Conservation (phyloP, 2,113 vertebrate genomes). For the Anas platyrhynchos region DNA sequence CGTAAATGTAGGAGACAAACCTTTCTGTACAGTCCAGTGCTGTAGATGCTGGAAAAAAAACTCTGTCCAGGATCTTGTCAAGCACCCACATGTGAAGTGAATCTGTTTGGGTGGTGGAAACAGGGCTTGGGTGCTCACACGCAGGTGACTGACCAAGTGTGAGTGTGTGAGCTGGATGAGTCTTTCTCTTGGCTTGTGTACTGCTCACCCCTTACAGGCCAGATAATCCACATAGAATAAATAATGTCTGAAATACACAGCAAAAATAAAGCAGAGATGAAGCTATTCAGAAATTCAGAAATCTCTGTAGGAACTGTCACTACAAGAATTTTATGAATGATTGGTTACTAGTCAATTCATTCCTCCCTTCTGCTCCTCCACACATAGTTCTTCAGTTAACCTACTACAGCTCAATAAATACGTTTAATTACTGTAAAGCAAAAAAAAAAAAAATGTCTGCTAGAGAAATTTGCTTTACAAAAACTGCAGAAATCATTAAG, state of each 20-base stretch:
- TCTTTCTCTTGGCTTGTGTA: neutral
- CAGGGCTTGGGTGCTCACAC: fast-evolving
- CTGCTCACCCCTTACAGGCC: neutral
- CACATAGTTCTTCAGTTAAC: neutral
- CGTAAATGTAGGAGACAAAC: neutral
- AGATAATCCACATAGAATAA: neutral
- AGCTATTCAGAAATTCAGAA: neutral
- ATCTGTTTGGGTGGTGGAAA: neutral
- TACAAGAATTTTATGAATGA: slow-evolving; percentile 29
- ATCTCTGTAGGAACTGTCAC: neutral
- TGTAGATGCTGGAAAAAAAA: neutral
- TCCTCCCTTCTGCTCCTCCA: neutral
- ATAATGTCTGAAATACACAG: neutral
- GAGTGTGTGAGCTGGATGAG: too few relatives aligned
- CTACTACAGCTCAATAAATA: slow-evolving; percentile 14
- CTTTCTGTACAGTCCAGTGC: neutral
- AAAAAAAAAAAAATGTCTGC: neutral
- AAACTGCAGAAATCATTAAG: neutral
- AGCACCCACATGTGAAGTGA: neutral
- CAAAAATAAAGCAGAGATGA: neutral
- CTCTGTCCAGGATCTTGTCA: neutral
- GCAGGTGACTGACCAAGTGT: neutral
- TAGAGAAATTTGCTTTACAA: neutral
- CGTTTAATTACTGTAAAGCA: slow-evolving; percentile 2
- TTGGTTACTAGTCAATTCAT: neutral